These are phyloP conservation scores for Argyrosomus japonicus DNA, from an alignment of 2,113 vertebrate genomes.

Conservation along the genomic window DNA sequence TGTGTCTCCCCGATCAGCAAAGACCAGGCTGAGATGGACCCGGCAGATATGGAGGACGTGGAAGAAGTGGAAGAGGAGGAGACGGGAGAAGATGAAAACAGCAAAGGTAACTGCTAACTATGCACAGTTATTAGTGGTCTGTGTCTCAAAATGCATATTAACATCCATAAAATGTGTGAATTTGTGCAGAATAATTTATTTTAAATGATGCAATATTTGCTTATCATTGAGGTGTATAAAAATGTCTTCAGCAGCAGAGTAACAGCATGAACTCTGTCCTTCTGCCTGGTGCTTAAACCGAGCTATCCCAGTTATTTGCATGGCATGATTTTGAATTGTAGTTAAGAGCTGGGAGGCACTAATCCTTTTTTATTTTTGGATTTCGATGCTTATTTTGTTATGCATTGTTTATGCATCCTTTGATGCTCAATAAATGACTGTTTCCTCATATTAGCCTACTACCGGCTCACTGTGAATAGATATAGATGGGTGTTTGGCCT, in stretches of 20 bases:
- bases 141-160: background rate
- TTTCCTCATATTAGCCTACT: conserved; percentile 26
- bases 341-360: conserved; percentile 23
- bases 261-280: background rate
- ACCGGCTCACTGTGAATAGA: conserved; percentile 25
- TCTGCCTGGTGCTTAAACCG: background rate
- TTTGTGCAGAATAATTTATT: background rate
- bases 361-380: conserved; percentile 55
- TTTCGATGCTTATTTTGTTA: too few species aligned
- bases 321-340: conserved; percentile 28
- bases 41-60: conserved; percentile 98
- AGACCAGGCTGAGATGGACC: conserved; percentile 96
- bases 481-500: conserved; percentile 41
- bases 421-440: conserved; percentile 40
- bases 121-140: rapidly evolving
- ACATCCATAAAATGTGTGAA: background rate
- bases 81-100: conserved; percentile 93
- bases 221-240: background rate
- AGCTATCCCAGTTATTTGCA: conserved; percentile 9
- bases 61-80: conserved; percentile 98
- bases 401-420: conserved; percentile 47
- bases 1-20: conserved; percentile 85
- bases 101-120: conserved; percentile 87
- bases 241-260: background rate
- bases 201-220: background rate